A percentile compares a stretch with the other conserved stretches of the same genome.
Conservation (phyloP, 2,113 vertebrate genomes). For the Oncorhynchus tshawytscha region DNA sequence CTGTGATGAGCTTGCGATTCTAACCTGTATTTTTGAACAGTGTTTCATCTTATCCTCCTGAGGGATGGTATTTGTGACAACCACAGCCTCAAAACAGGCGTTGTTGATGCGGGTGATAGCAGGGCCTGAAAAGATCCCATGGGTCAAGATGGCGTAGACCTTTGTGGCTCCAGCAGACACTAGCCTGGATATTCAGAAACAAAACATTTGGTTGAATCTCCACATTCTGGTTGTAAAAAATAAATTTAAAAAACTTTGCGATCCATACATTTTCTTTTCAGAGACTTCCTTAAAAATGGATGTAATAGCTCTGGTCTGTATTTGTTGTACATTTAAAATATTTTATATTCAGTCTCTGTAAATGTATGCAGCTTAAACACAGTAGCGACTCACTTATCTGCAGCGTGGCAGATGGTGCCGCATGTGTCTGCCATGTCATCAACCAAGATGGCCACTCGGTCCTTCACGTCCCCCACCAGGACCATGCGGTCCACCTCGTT, state of each 20-base stretch:
- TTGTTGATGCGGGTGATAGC: slow-evolving; percentile 87
- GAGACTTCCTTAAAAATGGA: too few species aligned
- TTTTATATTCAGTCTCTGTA: not conserved
- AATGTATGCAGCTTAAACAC: not conserved
- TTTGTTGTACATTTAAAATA: too few species aligned
- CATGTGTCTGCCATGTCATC: slow-evolving; percentile 91
- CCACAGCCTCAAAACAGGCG: slow-evolving; percentile 86
- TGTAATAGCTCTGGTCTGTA: too few species aligned
- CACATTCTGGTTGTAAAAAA: too few species aligned
- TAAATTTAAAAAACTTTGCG: too few species aligned
- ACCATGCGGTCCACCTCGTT: slow-evolving; percentile 89
- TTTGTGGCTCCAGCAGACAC: slow-evolving; percentile 87
- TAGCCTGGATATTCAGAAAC: slow-evolving; percentile 63
- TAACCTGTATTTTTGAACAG: slow-evolving; percentile 86
- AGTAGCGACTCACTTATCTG: slow-evolving; percentile 78
- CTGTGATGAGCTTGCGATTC: not conserved
- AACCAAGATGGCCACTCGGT: slow-evolving; percentile 84
- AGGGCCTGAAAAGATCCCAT: slow-evolving; percentile 87
- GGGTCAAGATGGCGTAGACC: slow-evolving; percentile 88
- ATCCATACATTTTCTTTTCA: too few species aligned
- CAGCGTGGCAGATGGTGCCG: slow-evolving; percentile 84
- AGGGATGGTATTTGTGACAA: slow-evolving; percentile 89
- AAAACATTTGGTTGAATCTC: not conserved
- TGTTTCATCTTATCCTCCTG: slow-evolving; percentile 91
- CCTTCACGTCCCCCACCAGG: slow-evolving; percentile 85